Base-by-base conservation (phyloP, 2,888 invertebrate species). In the Lutraria lutraria region DNA sequence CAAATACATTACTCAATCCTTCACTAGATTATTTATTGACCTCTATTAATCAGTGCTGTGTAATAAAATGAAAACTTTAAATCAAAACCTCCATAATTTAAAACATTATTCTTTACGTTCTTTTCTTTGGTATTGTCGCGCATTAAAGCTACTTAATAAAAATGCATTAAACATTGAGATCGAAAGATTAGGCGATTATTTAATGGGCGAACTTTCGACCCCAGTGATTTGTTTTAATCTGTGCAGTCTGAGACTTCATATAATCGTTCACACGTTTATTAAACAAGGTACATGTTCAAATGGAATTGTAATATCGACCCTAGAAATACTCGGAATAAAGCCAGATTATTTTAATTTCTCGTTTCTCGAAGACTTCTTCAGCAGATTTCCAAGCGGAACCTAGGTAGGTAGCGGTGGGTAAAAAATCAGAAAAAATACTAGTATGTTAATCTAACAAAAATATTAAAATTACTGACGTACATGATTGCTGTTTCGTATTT, bases 91-190 rank as follows among this genome's bases (percentile, higher is more conserved):
- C n/a, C 63, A 68, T 68, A 43, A 43, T 43, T 43, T 43, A 43
- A 43, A 43, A 25, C 25, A 68, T 68, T 68, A 68, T 60, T 25
- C 63, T 25, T 25, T 68, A 25, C 19, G n/a, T 60, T 21, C 19
- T n/a, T 60, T 60, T 60, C 63, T 25, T 68, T 68, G 63, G n/a
- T 12, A 31, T n/a, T 76, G 15, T 31, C 76, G 31, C 34, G 34
- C 76, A 76, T 76, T 76, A 31, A 31, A 76, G 31, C 76, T 76
- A 76, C 76, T 76, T 76, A 19, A 31, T 76, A 31, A 76, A 56
- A 76, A 76, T 76, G 76, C 31, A 76, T 76, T 76, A 76, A 76
- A 76, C 31, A 76, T 31, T 56, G 56, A 34, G 63, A 68, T 25
- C 76, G 29, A 13, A 16, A 31, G 15, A 76, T 25, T 21, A 31